Evolutionary conservation across 2,888 invertebrate genomes (phyloP).

Genomic region (Lasioglossum vierecki): DNA sequence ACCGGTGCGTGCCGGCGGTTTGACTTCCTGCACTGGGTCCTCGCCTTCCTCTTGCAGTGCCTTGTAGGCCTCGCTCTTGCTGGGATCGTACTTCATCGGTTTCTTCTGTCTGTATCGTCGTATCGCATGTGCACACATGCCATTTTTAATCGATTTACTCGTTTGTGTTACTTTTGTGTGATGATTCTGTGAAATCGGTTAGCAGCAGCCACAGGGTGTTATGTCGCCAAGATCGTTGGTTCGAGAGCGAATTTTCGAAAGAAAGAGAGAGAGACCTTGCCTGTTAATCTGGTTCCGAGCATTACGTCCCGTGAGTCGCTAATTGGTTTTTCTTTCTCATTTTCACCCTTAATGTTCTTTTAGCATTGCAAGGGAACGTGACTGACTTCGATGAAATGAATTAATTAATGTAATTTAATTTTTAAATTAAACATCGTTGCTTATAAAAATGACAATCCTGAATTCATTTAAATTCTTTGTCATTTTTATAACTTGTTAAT

Average conservation of each 20-base stretch:
- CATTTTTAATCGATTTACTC: conserved; percentile 79
- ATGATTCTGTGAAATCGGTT: conserved; percentile 61
- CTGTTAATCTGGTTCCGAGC: conserved; percentile 46
- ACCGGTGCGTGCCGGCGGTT: conserved; percentile 89
- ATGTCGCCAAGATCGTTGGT: conserved; percentile 59
- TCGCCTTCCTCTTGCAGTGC: conserved; percentile 93
- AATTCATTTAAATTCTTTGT: no score
- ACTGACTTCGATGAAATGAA: not conserved
- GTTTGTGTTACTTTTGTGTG: conserved; percentile 16
- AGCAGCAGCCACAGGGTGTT: conserved; percentile 65
- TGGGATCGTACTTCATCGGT: conserved; percentile 92
- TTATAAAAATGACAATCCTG: no score
- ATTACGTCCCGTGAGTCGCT: conserved; percentile 32
- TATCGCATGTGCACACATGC: conserved; percentile 76
- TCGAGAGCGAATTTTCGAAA: conserved; percentile 67
- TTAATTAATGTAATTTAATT: no score
- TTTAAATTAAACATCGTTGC: no score
- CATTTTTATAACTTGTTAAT: no score
- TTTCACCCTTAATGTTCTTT: not conserved
- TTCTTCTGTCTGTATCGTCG: conserved; percentile 85
- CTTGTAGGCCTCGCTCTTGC: conserved; percentile 94
- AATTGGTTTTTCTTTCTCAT: not conserved
- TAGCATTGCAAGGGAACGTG: not conserved
- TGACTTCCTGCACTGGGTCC: conserved; percentile 88
- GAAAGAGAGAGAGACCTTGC: conserved; percentile 40